Percentiles rank a stretch among this genome's conserved stretches.
Conservation (phyloP, 2,888 invertebrate species). For the Acrocyrtus sp. region DNA sequence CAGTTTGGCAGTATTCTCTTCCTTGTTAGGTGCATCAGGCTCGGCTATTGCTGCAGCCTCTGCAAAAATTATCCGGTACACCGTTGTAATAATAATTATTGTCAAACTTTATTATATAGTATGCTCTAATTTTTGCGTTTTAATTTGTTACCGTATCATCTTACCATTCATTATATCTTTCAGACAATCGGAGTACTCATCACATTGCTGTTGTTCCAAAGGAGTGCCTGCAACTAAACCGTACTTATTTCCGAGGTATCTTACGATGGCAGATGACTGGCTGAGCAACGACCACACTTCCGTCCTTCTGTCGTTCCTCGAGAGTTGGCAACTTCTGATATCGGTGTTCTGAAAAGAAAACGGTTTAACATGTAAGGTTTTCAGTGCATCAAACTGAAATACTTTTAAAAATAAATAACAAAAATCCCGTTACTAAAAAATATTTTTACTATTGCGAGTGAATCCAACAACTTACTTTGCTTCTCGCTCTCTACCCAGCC, state of each 20-base stretch:
- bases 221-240: constrained; percentile 42
- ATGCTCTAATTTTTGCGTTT: too few relatives aligned
- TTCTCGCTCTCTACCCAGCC: constrained; percentile 47
- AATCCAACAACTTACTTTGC: constrained; percentile 14
- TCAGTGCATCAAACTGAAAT: too few relatives aligned
- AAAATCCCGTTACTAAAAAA: too few relatives aligned
- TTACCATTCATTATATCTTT: constrained; percentile 66
- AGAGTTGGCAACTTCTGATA: constrained; percentile 62
- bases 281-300: constrained; percentile 43
- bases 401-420: too few relatives aligned
- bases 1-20: too few relatives aligned
- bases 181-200: constrained; percentile 55
- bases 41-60: neutral
- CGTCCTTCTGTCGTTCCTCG: constrained; percentile 54
- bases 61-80: too few relatives aligned
- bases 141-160: too few relatives aligned
- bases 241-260: constrained; percentile 62
- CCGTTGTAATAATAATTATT: too few relatives aligned
- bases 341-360: constrained; percentile 55
- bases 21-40: neutral
- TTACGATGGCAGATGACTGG: constrained; percentile 63
- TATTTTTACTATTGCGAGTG: too few relatives aligned
- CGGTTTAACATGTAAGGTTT: too few relatives aligned
- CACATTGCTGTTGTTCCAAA: constrained; percentile 52
- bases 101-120: too few relatives aligned